Evolutionary conservation across 2,113 vertebrate species (phyloP), one percentile per base, ranked within the genome.

Genomic region (Paraplagusia blochii): DNA sequence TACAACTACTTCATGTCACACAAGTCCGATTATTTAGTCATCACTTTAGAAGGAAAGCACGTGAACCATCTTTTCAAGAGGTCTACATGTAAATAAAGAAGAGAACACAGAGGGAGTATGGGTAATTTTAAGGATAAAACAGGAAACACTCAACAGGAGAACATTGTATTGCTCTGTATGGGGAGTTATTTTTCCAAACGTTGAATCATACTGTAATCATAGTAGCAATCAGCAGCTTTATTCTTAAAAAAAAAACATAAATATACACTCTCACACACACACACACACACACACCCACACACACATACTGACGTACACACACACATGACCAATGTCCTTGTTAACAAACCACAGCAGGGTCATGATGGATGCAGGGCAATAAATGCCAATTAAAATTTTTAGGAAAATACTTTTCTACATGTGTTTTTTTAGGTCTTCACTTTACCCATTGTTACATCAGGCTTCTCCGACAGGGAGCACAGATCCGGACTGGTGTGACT

Each of bases 211-310:
- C 54, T 53, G 53, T 76, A 62, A 71, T 75, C 74, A 81, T 39
- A 64, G 38, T 39, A 77, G 79, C 80, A 71, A 80, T 79, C 75
- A 86, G 80, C 76, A 85, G 80, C 80, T 66, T 82, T 65, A 70
- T 55, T 83, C 71, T 76, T 72, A 76, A 86, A 81, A 67, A 40
- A 79, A 15, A 22, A 56, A 9, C 53, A 58, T 51, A 68, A 35
- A 63, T 35, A 67, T 35, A 47, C 66, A 65, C 50, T 35, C 48
- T 33, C 34, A 58, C 55, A 60, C 63, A 58, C 60, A 15, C 58
- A 60, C 19, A 16, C 45, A 61, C 44, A 45, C 59, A 48, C 72
- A 56, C 58, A 65, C 63, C 17, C 11, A 22, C 46, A 14, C 13
- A 50, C 55, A 57, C 63, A 38, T 10, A 11, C 36, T 10, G 36